Conservation (phyloP, 2,797 vertebrate species). For the Choloepus didactylus region DNA sequence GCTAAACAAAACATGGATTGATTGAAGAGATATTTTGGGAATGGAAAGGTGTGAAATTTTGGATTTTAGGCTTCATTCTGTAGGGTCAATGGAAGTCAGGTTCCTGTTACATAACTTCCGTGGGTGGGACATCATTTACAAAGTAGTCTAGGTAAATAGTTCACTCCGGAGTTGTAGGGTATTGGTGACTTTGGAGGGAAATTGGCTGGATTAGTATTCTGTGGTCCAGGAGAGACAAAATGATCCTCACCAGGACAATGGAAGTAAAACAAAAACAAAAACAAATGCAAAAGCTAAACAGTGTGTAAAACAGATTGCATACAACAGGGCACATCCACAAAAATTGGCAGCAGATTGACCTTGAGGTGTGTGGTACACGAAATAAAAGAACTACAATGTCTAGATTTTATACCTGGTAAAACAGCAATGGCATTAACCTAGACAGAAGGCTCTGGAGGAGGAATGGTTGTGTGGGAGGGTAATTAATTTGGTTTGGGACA, state of each 20-base stretch:
- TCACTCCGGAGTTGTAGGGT: not conserved
- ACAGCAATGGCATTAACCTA: not conserved
- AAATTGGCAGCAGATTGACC: not conserved
- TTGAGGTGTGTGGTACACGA: not conserved
- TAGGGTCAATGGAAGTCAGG: not conserved
- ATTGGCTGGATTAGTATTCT: not conserved
- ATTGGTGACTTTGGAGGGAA: no score
- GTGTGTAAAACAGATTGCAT: not conserved
- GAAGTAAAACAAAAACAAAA: not conserved
- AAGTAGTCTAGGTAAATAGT: not conserved
- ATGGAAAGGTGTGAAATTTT: constrained; percentile 5
- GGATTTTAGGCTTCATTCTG: not conserved
- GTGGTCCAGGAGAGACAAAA: not conserved
- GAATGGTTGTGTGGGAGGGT: not conserved
- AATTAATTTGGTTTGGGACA: constrained; percentile 68
- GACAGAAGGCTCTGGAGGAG: not conserved
- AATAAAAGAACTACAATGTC: constrained; percentile 46
- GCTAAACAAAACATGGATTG: not conserved
- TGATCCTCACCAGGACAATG: not conserved
- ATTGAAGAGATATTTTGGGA: not conserved
- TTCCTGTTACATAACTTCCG: no score
- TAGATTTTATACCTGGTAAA: not conserved
- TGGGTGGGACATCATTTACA: not conserved
- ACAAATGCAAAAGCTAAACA: no score
- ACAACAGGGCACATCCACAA: not conserved